Evolutionary conservation across 2,797 vertebrate species (phyloP).

Genomic region (Sebastes kiyomatsui): DNA sequence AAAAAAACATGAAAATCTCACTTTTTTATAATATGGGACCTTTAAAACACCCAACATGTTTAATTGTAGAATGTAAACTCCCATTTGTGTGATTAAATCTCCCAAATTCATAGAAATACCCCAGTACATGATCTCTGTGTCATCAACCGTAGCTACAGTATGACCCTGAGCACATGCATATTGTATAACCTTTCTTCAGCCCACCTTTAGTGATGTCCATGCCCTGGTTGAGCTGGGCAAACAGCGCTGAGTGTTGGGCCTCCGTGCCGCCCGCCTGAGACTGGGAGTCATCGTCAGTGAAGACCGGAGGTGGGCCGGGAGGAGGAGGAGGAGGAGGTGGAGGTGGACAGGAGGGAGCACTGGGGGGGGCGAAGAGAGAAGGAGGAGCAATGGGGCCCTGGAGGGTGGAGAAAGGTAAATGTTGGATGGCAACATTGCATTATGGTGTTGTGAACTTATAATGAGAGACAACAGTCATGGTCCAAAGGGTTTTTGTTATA

Average conservation of each 20-base stretch:
- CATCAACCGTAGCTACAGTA: neutral
- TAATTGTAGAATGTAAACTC: neutral
- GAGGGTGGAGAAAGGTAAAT: neutral
- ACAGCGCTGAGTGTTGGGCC: slow-evolving; percentile 88
- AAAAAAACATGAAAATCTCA: too few relatives aligned
- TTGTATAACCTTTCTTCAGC: neutral
- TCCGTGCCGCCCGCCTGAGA: slow-evolving; percentile 62
- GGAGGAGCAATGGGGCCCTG: slow-evolving; percentile 84
- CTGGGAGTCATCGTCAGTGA: slow-evolving; percentile 74
- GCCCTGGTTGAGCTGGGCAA: slow-evolving; percentile 96
- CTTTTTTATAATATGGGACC: too few relatives aligned
- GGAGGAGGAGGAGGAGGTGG: slow-evolving; percentile 84
- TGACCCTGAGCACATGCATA: neutral
- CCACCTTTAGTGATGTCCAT: slow-evolving; percentile 93
- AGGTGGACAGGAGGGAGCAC: slow-evolving; percentile 61
- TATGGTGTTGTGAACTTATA: neutral
- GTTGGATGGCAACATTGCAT: neutral
- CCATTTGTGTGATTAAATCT: neutral
- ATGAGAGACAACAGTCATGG: neutral
- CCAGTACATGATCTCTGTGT: neutral
- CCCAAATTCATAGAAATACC: neutral
- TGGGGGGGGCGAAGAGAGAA: slow-evolving; percentile 69
- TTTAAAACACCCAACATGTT: neutral
- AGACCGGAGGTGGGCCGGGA: slow-evolving; percentile 85
- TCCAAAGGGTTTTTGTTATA: fast-evolving